A percentile compares a stretch with the other conserved stretches of the same genome.
phyloP scores from a whole-genome alignment of 2,888 invertebrate species.

The Dexiosoma caninum region DNA sequence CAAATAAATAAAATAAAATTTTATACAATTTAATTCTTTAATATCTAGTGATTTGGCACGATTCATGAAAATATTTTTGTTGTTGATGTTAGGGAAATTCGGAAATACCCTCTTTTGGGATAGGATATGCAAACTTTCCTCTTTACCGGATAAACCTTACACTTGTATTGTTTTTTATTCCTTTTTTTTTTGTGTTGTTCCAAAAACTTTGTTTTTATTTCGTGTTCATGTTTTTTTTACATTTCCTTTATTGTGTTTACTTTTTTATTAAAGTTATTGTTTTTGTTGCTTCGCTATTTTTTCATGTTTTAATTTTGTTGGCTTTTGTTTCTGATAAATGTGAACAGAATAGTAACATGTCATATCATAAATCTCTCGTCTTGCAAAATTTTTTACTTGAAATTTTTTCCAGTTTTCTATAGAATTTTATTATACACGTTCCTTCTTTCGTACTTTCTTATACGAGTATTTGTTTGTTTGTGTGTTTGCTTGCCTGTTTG shows the following conservation, averaged over 20 bases:
- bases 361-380: conserved; percentile 53
- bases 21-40: not conserved
- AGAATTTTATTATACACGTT: not conserved
- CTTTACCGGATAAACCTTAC: not conserved
- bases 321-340: conserved; percentile 54
- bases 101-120: no score
- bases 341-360: conserved; percentile 50
- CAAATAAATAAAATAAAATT: not conserved
- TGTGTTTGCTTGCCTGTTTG: not conserved
- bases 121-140: conserved; percentile 12
- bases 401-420: conserved; percentile 19
- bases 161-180: conserved; percentile 19
- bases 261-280: not conserved
- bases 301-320: conserved; percentile 28
- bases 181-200: not conserved
- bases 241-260: not conserved
- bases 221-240: not conserved
- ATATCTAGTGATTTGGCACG: no score
- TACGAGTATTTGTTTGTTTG: no score
- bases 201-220: not conserved
- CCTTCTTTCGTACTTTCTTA: not conserved
- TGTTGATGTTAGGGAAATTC: not conserved
- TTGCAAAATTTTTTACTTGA: conserved; percentile 41
- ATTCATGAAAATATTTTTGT: not conserved
- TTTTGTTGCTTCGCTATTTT: not conserved